phyloP scores from a whole-genome alignment of 1,140 invertebrate genomes.

The Lasioglossum albipes region DNA sequence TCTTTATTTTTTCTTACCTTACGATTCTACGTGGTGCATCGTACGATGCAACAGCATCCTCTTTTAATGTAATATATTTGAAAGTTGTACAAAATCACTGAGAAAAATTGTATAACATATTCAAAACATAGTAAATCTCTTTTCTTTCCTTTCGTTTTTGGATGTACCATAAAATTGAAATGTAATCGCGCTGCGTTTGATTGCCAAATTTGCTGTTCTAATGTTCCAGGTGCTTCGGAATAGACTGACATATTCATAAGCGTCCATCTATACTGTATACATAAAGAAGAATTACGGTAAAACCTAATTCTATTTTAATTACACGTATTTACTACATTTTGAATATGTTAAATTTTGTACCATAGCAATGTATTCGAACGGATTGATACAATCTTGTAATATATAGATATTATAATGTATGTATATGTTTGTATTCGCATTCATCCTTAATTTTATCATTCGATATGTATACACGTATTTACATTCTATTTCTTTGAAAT shows the following conservation, averaged over 20 bases:
- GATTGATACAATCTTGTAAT: slow-evolving; percentile 12
- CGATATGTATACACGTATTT: too few species aligned
- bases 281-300: not conserved
- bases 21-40: not conserved
- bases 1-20: not conserved
- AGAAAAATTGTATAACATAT: slow-evolving; percentile 28
- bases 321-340: slow-evolving; percentile 45
- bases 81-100: not conserved
- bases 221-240: slow-evolving; percentile 15
- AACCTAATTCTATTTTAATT: not conserved
- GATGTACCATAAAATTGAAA: not conserved
- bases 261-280: not conserved
- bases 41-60: not conserved
- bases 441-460: slow-evolving; percentile 8
- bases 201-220: not conserved
- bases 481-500: not conserved
- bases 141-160: not conserved
- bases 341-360: slow-evolving; percentile 43
- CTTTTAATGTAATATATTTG: slow-evolving; percentile 12
- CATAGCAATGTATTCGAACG: slow-evolving; percentile 21
- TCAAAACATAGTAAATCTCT: slow-evolving; percentile 1
- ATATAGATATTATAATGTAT: slow-evolving; percentile 43
- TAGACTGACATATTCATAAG: slow-evolving; percentile 23
- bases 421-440: slow-evolving; percentile 20
- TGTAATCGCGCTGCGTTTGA: slow-evolving; percentile 1